Base-by-base conservation (phyloP, 2,888 invertebrate genomes). In the Nephrotoma guestfalica region DNA sequence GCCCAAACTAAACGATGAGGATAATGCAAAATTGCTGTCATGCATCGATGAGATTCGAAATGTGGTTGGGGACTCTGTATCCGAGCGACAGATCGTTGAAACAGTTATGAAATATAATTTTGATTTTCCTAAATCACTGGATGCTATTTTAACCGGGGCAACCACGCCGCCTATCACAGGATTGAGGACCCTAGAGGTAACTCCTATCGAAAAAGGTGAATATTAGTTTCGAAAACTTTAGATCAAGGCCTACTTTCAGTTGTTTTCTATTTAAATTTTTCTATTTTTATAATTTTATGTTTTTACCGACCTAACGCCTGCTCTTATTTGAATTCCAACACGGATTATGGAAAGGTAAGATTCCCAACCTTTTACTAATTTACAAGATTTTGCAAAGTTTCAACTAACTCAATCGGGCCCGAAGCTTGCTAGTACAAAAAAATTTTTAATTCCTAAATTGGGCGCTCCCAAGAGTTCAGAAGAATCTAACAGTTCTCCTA, bases 11-110 rank as follows among this genome's bases (percentile, higher is more conserved):
- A 93, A 93, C 85, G 95, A 96, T 87, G 90, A 94, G 0, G 95
- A 96, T 86, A 94, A 94, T 92, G 95, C 94, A 0, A 94, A 94
- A 89, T 92, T 98, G 1, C 94, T 95, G 90, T 96, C 97, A 0
- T 97, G 98, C 89, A 92, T 97, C 86, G 97, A 97, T 89, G 95
- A 96, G 90, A 93, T 98, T 47, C 94, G 95, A 87, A 95, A 95
- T 90, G 94, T 97, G 6, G 93, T 97, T 86, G 97, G 97, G 5
- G 96, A 96, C 86, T 92, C 95, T 0, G 92, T 95, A 9, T 93
- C 97, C 0, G 96, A 97, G 88, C 93, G 94, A 88, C 93, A 94
- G 86, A 93, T 98, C 86, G 93, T 95, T 30, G 94, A 95, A 88
- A 94, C 95, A 84, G 94, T 97, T 43, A 91, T 97, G 87, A 93